phyloP scores from a whole-genome alignment of 2,888 invertebrate genomes.

The Mythimna lalbum region DNA sequence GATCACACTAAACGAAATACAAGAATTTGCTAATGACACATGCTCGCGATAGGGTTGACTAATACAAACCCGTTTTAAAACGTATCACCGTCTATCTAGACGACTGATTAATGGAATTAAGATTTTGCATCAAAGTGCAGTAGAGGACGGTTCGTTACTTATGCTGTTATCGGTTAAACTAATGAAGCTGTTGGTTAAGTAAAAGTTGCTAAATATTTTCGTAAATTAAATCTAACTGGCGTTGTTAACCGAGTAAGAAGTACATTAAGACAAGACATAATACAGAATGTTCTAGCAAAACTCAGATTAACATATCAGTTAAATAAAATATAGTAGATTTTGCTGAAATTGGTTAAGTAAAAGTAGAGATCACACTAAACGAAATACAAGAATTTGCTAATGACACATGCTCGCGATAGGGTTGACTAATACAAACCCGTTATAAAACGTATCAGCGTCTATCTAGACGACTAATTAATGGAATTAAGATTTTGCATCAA shows the following conservation, averaged over 20 bases:
- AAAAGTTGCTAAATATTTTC: background rate
- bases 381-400: conserved; percentile 85
- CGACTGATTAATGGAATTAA: conserved; percentile 57
- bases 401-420: conserved; percentile 81
- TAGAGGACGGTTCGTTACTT: conserved; percentile 10
- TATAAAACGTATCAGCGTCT: conserved; percentile 54
- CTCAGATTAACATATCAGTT: background rate
- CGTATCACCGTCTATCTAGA: conserved; percentile 28
- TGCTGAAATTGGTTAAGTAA: background rate
- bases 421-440: conserved; percentile 60
- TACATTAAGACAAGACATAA: no score
- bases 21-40: no score
- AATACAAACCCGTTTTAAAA: conserved; percentile 59
- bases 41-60: no score
- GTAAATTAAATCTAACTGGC: background rate
- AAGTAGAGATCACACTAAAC: background rate
- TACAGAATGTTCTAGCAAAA: background rate
- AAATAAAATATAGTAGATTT: background rate
- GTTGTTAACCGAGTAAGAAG: background rate
- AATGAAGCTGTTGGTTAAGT: background rate
- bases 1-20: background rate
- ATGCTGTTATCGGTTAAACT: background rate
- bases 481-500: conserved; percentile 50
- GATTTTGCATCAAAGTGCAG: conserved; percentile 45
- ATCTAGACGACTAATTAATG: conserved; percentile 53